Conservation (phyloP, 1,140 invertebrate species). For the Cataglyphis hispanica region DNA sequence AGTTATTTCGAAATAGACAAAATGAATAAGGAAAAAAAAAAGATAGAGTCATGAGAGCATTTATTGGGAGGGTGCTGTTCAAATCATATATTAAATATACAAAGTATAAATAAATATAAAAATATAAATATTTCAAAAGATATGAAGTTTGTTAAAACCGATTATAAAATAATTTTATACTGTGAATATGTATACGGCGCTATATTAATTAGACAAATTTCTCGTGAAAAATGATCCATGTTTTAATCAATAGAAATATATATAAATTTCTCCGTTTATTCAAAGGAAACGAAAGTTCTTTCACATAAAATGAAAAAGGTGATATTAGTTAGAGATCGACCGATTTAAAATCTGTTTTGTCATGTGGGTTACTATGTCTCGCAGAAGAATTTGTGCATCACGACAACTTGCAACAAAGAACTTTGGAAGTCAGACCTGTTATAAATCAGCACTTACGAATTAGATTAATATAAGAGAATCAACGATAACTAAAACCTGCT, state of each 20-base stretch:
- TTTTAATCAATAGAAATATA: background rate
- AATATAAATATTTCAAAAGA: background rate
- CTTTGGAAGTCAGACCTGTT: slow-evolving; percentile 48
- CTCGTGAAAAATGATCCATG: slow-evolving; percentile 5
- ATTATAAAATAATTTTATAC: background rate
- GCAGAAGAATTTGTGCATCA: slow-evolving; percentile 67
- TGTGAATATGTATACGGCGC: background rate
- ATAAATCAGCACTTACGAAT: slow-evolving; percentile 30
- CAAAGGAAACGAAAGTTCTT: slow-evolving; percentile 60
- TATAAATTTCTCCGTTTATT: slow-evolving; percentile 24
- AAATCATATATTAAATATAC: background rate
- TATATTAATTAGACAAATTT: slow-evolving; percentile 28
- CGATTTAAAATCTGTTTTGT: slow-evolving; percentile 69
- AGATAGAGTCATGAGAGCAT: background rate
- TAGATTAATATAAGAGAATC: slow-evolving; percentile 2
- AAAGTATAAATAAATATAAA: background rate
- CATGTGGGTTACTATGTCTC: slow-evolving; percentile 65
- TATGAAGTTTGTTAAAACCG: background rate
- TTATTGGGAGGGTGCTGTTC: background rate
- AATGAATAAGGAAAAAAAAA: background rate
- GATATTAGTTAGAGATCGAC: slow-evolving; percentile 52
- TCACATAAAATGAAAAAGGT: slow-evolving; percentile 16
- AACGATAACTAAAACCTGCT: background rate
- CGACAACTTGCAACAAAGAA: slow-evolving; percentile 72
- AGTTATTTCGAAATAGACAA: slow-evolving; percentile 2